Evolutionary conservation across 2,888 invertebrate genomes (phyloP).

Genomic region (Latheticus oryzae): DNA sequence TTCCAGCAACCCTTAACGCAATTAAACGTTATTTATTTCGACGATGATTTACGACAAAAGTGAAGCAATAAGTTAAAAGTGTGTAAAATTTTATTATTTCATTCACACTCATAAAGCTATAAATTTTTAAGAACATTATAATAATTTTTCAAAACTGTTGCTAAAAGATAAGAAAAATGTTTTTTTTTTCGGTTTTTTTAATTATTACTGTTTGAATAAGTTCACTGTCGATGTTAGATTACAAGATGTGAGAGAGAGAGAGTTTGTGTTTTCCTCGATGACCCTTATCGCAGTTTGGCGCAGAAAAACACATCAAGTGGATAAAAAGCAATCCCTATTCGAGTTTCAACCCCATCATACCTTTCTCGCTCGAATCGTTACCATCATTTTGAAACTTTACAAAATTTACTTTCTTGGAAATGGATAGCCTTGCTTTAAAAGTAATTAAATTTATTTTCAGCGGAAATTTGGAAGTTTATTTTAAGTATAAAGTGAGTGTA

Average conservation of each 20-base stretch:
- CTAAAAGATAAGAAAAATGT: not conserved
- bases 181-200: not conserved
- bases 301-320: constrained; percentile 62
- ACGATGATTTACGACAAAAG: constrained; percentile 32
- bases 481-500: too few species aligned
- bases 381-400: constrained; percentile 53
- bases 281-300: constrained; percentile 59
- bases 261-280: constrained; percentile 57
- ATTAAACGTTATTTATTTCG: constrained; percentile 28
- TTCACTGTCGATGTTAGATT: constrained; percentile 51
- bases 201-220: too few species aligned
- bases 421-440: too few species aligned
- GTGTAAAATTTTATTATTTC: too few species aligned
- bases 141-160: too few species aligned
- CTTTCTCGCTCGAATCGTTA: constrained; percentile 53
- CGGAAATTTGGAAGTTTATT: too few species aligned
- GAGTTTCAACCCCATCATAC: constrained; percentile 42
- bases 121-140: too few species aligned
- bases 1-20: constrained; percentile 20
- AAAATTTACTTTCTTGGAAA: constrained; percentile 54
- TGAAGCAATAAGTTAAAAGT: constrained; percentile 40
- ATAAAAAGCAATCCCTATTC: constrained; percentile 60
- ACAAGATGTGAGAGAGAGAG: constrained; percentile 48
- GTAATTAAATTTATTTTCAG: not conserved
- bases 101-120: not conserved